Evolutionary conservation across 2,113 vertebrate species (phyloP).

Genomic region (Onychostruthus taczanowskii): DNA sequence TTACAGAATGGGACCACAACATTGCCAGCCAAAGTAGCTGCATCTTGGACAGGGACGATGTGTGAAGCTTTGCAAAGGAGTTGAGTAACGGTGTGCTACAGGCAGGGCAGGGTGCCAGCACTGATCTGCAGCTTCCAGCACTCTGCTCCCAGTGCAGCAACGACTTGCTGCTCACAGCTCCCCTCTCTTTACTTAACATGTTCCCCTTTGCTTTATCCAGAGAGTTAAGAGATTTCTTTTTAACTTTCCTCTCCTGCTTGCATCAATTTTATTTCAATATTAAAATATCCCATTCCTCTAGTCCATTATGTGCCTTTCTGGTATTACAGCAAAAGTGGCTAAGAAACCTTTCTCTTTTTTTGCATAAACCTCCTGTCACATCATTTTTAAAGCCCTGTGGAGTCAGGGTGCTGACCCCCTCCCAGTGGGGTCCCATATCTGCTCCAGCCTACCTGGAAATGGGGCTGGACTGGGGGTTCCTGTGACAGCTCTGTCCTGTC

Average conservation of each 20-base stretch:
- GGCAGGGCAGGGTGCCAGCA: background rate
- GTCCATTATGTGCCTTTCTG: background rate
- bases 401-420: background rate
- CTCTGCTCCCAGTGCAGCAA: background rate
- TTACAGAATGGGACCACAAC: background rate
- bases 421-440: background rate
- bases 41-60: background rate
- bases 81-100: background rate
- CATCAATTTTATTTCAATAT: background rate
- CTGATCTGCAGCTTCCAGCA: background rate
- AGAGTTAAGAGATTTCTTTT: background rate
- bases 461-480: background rate
- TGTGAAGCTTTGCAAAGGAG: background rate
- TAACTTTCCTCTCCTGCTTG: background rate
- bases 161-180: background rate
- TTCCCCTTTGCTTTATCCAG: background rate
- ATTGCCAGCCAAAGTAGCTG: background rate
- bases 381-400: background rate
- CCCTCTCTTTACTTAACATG: background rate
- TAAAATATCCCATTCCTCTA: background rate
- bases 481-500: background rate
- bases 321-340: background rate
- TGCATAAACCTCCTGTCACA: background rate
- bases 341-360: background rate
- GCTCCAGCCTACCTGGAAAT: background rate